phyloP scores from a whole-genome alignment of 2,113 vertebrate genomes.

The Actenoides hombroni region DNA sequence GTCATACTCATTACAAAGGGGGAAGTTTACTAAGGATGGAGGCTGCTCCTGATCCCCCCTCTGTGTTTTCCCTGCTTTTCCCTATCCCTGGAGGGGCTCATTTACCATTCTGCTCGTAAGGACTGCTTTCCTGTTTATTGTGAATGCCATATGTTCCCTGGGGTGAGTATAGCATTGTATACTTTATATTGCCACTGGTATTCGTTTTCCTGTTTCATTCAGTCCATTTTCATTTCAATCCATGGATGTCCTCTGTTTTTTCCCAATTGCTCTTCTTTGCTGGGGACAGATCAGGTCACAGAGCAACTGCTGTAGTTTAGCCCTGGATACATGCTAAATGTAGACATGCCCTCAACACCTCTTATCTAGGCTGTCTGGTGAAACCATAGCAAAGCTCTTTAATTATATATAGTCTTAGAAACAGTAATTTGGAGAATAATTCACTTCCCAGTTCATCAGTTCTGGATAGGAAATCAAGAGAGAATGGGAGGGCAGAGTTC shows the following conservation, averaged over 20 bases:
- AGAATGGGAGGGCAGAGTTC: not conserved
- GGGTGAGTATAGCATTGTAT: not conserved
- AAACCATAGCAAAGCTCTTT: not conserved
- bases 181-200: not conserved
- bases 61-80: not conserved
- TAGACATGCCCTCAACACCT: not conserved
- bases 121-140: not conserved
- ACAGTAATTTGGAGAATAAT: not conserved
- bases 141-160: not conserved
- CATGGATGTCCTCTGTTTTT: not conserved
- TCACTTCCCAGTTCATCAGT: not conserved
- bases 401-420: not conserved
- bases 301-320: not conserved
- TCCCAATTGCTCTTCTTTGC: not conserved
- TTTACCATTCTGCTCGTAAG: not conserved
- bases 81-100: not conserved
- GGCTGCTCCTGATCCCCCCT: not conserved
- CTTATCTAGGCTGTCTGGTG: not conserved
- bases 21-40: not conserved
- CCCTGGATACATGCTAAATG: not conserved
- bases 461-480: not conserved
- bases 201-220: not conserved
- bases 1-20: not conserved
- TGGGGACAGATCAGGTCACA: not conserved
- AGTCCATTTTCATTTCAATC: not conserved